These are phyloP conservation scores for Oreotrochilus melanogaster DNA, from an alignment of 2,113 vertebrate genomes.

Conservation along the genomic window DNA sequence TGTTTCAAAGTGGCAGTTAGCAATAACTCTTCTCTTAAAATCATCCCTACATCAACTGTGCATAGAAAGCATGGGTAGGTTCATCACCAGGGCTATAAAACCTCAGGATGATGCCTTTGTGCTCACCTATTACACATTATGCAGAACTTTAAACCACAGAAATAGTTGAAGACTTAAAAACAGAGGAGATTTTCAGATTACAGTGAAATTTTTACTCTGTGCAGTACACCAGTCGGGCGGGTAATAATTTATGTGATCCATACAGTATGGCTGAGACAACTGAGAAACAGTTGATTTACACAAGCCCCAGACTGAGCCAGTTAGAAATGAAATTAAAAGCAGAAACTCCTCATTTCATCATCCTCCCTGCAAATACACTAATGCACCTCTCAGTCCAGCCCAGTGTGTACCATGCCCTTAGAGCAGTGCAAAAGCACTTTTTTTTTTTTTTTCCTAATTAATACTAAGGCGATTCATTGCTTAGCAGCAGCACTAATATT, in stretches of 20 bases:
- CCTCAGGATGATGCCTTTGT: background rate
- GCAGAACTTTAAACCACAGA: background rate
- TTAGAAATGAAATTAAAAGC: background rate
- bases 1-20: background rate
- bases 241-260: background rate
- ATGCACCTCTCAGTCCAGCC: background rate
- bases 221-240: background rate
- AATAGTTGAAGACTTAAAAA: background rate
- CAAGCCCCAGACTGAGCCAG: rapidly evolving
- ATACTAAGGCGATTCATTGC: slow-evolving; percentile 7
- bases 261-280: background rate
- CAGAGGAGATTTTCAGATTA: background rate
- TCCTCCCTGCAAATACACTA: background rate
- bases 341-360: background rate
- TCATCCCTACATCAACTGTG: background rate
- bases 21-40: background rate
- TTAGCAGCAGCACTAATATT: slow-evolving; percentile 44
- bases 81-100: background rate
- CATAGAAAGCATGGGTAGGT: background rate
- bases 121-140: background rate
- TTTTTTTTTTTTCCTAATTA: background rate
- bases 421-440: background rate
- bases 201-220: background rate
- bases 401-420: background rate
- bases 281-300: background rate